phyloP scores from a whole-genome alignment of 2,113 vertebrate species.

The Fulmarus glacialis region DNA sequence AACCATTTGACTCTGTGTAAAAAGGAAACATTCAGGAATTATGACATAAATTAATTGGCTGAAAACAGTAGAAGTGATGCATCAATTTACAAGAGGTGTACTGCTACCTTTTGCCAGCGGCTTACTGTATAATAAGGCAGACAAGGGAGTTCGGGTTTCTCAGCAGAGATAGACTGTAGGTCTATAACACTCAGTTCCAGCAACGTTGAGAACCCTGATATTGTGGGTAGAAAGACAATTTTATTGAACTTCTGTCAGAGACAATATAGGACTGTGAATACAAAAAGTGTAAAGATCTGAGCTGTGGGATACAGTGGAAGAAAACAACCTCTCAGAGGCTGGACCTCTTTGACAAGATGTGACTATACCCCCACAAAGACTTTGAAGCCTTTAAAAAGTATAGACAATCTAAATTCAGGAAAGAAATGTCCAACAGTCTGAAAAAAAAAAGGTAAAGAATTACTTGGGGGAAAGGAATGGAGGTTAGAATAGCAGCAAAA shows the following conservation, averaged over 20 bases:
- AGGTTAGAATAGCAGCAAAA: not conserved
- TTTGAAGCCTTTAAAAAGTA: not conserved
- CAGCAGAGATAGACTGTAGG: not conserved
- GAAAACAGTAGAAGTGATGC: not conserved
- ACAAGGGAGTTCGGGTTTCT: not conserved
- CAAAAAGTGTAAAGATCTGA: slow-evolving; percentile 27
- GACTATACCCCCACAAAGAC: not conserved
- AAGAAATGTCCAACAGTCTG: not conserved
- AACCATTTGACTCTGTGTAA: not conserved
- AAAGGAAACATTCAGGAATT: not conserved
- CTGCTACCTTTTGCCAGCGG: not conserved
- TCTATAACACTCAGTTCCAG: slow-evolving; percentile 21
- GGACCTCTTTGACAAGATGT: slow-evolving; percentile 23
- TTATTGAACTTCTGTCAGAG: slow-evolving; percentile 51
- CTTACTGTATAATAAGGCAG: not conserved
- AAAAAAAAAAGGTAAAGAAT: not conserved
- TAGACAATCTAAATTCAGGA: not conserved
- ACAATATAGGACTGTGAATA: not conserved
- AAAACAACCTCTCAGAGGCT: slow-evolving; percentile 41
- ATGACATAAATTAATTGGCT: not conserved
- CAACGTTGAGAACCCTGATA: not conserved
- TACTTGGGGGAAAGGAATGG: not conserved
- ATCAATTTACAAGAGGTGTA: not conserved
- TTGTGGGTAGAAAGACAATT: slow-evolving; percentile 7
- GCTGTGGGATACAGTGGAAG: not conserved